Base-by-base conservation (phyloP, 2,888 invertebrate species). In the Drosophila putrida region DNA sequence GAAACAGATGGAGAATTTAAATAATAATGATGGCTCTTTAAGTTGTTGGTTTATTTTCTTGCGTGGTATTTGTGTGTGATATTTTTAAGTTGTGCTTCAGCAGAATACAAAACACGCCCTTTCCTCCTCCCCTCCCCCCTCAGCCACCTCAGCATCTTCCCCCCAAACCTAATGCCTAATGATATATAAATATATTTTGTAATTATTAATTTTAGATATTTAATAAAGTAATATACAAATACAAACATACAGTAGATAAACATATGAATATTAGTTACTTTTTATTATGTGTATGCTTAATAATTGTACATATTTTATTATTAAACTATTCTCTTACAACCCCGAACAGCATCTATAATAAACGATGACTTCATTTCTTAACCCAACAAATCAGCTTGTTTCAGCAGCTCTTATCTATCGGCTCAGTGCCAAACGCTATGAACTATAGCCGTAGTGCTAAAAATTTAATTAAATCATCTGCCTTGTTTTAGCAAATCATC, bases 11-110 rank as follows among this genome's bases (percentile, higher is more conserved):
- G 66, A 47, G 10, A 72, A 71, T 58, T 61, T 67, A 43, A 65
- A 65, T 38, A 61, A 27, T 11, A 44, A 27, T 63, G 38, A 64
- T 53, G 62, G 55, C 66, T 69, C 68, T 66, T 60, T 59, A 71
- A 75, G 68, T 65, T 76, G 54, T 68, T 71, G 50, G 51, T 58
- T 64, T 73, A 54, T 69, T 73, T 74, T 86, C 63, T 78, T 85
- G 82, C 82, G 81, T 91, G 91, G 91, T 90, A 90, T 90, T 91
- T 90, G 90, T 90, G 91, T 91, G 91, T 91, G 91, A 91, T 91
- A 91, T 91, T 90, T 89, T 89, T 91, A 91, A 91, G 91, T 89
- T 88, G 89, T 85, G 80, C 89, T 90, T 78, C 82, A 85, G 78
- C 78, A 85, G 74, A 86, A 85, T 84, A 79, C 75, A 78, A 73